Percentiles rank a stretch among this genome's conserved stretches.
phyloP scores from a whole-genome alignment of 2,113 vertebrate species.

The Chloebia gouldiae region DNA sequence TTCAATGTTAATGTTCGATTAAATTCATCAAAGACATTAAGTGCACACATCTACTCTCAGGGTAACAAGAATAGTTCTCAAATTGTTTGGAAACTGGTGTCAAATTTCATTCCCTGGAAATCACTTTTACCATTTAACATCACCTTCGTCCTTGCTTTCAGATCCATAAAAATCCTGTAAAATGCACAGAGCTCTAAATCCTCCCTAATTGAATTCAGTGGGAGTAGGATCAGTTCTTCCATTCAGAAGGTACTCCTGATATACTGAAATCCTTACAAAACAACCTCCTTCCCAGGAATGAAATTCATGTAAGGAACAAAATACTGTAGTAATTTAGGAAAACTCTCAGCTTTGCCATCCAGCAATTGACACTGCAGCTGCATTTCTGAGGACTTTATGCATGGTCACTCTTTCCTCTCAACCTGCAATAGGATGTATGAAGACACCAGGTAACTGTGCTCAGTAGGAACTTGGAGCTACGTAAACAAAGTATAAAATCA shows the following conservation, averaged over 20 bases:
- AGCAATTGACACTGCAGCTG: background rate
- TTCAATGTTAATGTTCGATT: background rate
- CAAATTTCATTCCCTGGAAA: background rate
- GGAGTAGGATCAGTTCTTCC: background rate
- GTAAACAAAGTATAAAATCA: background rate
- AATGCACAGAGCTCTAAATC: background rate
- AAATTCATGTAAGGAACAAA: background rate
- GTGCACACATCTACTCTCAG: background rate
- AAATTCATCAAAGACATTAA: background rate
- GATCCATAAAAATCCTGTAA: background rate
- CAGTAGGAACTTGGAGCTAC: background rate
- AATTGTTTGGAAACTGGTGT: slow-evolving; percentile 11
- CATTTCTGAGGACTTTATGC: background rate
- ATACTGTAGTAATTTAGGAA: background rate
- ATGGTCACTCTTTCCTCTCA: background rate
- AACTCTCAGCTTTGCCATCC: background rate
- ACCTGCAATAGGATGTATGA: background rate
- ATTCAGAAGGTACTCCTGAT: background rate
- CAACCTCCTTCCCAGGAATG: background rate
- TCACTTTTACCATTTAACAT: background rate
- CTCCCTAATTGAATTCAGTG: background rate
- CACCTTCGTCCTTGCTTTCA: background rate
- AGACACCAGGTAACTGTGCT: background rate
- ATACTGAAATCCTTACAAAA: background rate
- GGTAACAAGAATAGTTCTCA: background rate